Base-by-base conservation (phyloP, 2,888 invertebrate genomes). In the Drosophila anceps region DNA sequence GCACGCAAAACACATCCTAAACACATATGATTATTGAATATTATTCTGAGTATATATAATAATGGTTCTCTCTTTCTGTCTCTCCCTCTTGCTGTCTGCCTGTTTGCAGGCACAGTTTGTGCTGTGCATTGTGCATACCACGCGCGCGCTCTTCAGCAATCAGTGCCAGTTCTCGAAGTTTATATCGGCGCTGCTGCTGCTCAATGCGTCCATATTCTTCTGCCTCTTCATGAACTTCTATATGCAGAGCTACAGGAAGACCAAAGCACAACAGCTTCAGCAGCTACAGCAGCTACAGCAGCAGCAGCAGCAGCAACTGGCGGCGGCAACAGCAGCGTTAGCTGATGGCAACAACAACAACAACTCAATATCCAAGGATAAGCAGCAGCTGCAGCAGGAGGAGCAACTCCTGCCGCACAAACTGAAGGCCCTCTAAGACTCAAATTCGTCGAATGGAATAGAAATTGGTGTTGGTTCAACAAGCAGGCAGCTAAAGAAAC, bases 211-310 rank as follows among this genome's bases (percentile, higher is more conserved):
- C 39, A 97, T 98, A 90, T 98, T 98, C 95, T 97, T 98, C 93
- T 95, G 95, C 18, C 95, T 98, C 67, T 98, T 98, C 94, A 96
- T 96, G 89, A 96, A 98, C 93, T 98, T 98, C 94, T 98, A 98
- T 94, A 94, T 96, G 80, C 96, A 96, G 92, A 96, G 97, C 29
- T 98, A 98, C 94, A 94, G 94, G 82, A 93, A 91, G 69, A 73
- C 88, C 59, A 85, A 84, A 77, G 83, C 81, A 15, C 76, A 80
- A 4, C 50, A 50, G 18, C 31, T 31, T 33, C 76, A 65, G 43
- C 59, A 70, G 37, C n/a, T n/a, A n/a, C n/a, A n/a, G n/a, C n/a
- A n/a, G 24, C 24, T 24, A 24, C 74, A 73, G 20, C 74, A 66
- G 27, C 61, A 64, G 48, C 76, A 67, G 53, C 48, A 60, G 7